A percentile compares a stretch with the other conserved stretches of the same genome.
phyloP scores from a whole-genome alignment of 2,888 invertebrate genomes.

The Tuberolachnus salignus region DNA sequence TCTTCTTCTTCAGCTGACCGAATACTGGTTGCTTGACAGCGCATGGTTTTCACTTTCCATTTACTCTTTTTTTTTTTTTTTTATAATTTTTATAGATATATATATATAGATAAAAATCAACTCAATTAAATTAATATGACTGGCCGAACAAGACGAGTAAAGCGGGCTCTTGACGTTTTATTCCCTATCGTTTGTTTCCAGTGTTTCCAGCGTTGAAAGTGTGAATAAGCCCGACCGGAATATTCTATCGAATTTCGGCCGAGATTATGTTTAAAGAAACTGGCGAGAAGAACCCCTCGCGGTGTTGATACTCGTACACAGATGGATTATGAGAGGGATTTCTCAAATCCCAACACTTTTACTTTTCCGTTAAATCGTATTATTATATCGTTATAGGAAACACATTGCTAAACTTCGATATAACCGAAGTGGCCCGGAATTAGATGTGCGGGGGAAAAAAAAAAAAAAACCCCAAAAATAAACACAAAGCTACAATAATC shows the following conservation, averaged over 20 bases:
- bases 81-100: no score
- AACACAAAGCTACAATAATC: conserved; percentile 1
- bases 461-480: conserved; percentile 23
- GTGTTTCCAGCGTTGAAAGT: conserved; percentile 24
- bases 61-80: no score
- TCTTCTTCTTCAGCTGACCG: no score
- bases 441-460: not conserved
- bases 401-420: conserved; percentile 9
- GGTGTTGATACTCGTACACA: conserved; percentile 10
- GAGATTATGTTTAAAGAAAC: conserved; percentile 33
- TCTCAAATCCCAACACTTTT: conserved; percentile 26
- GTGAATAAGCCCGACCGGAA: not conserved
- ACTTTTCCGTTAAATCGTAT: conserved; percentile 26
- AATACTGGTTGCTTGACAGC: no score
- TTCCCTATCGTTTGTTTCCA: conserved; percentile 21
- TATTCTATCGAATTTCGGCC: conserved; percentile 16
- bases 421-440: not conserved
- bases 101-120: no score
- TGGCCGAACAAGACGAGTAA: not conserved
- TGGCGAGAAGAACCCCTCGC: conserved; percentile 6
- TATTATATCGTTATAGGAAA: conserved; percentile 26
- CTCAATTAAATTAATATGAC: no score
- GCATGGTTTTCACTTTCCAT: no score
- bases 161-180: not conserved
- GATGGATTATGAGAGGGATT: conserved; percentile 25